Evolutionary conservation across 35 echinoderm and acorn worm genomes (phyloP).

Genomic region (Ophioderma brevispina): DNA sequence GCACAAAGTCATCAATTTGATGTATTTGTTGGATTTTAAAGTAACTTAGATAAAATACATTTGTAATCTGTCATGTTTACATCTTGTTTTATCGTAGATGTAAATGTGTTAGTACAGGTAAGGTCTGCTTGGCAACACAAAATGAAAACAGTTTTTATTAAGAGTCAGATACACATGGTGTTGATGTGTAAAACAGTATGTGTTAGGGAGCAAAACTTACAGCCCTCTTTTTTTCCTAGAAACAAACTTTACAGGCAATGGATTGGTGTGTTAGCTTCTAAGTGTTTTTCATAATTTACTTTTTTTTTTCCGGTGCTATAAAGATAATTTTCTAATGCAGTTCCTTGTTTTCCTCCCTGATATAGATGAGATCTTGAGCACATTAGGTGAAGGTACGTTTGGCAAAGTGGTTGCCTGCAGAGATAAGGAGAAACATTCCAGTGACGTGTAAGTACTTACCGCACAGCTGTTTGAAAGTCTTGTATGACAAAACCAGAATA

Average conservation of each 20-base stretch:
- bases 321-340: background rate
- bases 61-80: no score
- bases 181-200: background rate
- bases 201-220: background rate
- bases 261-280: background rate
- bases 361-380: slow-evolving; percentile 86
- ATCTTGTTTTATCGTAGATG: no score
- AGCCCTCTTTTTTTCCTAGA: background rate
- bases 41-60: no score
- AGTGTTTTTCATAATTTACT: background rate
- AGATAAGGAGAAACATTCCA: slow-evolving; percentile 38
- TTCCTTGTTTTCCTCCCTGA: slow-evolving; percentile 14
- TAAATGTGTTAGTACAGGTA: no score
- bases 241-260: background rate
- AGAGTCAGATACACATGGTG: no score
- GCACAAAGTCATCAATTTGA: no score
- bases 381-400: slow-evolving; percentile 96
- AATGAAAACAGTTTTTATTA: no score
- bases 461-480: no score
- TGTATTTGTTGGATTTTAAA: no score
- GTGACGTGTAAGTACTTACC: background rate
- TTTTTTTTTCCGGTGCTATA: background rate
- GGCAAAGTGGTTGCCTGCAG: slow-evolving; percentile 91
- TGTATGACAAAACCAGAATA: no score
- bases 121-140: no score